Evolutionary conservation across 2,888 invertebrate genomes (phyloP).

Genomic region (Dastarcus helophoroides): DNA sequence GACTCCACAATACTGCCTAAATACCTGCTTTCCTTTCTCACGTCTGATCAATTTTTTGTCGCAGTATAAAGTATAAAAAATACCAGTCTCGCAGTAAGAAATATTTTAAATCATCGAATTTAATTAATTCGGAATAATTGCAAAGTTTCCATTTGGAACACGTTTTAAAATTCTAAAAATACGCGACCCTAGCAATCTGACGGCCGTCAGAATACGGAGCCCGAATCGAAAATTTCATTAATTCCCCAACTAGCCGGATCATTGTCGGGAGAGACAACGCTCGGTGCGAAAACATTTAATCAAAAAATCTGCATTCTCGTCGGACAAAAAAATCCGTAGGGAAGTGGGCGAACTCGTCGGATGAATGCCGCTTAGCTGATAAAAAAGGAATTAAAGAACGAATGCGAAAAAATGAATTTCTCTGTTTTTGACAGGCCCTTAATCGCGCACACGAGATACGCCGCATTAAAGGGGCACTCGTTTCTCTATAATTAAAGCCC

Average conservation of each 20-base stretch:
- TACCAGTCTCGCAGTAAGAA: too few species aligned
- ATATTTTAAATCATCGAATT: too few species aligned
- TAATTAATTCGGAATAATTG: too few species aligned
- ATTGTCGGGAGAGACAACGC: constrained; percentile 16
- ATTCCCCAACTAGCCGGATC: constrained; percentile 20
- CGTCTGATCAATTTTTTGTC: too few species aligned
- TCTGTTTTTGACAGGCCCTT: constrained; percentile 42
- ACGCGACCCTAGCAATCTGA: too few species aligned
- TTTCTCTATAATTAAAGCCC: constrained; percentile 33
- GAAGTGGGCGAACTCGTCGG: constrained; percentile 26
- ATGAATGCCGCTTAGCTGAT: constrained; percentile 41
- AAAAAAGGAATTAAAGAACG: constrained; percentile 41
- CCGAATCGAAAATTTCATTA: too few species aligned
- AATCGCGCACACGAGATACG: constrained; percentile 37
- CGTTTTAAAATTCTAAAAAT: too few species aligned
- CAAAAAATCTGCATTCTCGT: constrained; percentile 22
- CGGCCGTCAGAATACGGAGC: too few species aligned
- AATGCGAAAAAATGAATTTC: constrained; percentile 41
- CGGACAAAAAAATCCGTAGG: constrained; percentile 11
- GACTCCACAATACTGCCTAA: too few species aligned
- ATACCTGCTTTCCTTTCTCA: too few species aligned
- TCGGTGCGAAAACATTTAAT: constrained; percentile 23
- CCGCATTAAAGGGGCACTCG: constrained; percentile 36
- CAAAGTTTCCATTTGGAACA: too few species aligned
- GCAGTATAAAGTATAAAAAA: too few species aligned